Evolutionary conservation across 2,113 vertebrate species (phyloP).

Genomic region (Strigops habroptila): DNA sequence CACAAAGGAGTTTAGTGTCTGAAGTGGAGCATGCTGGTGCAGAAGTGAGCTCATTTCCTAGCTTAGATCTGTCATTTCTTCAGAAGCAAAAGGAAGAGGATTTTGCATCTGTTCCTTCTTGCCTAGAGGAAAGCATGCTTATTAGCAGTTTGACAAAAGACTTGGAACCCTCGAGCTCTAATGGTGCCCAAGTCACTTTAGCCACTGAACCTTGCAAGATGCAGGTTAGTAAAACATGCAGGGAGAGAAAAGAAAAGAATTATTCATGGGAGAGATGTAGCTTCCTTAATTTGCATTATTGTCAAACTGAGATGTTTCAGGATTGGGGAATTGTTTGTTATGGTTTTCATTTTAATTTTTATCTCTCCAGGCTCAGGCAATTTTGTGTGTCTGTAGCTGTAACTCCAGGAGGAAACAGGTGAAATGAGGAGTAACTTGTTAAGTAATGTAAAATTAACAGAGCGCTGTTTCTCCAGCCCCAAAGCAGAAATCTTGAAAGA

Average conservation of each 20-base stretch:
- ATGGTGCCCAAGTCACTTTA: not conserved
- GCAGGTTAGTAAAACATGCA: not conserved
- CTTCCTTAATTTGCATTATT: not conserved
- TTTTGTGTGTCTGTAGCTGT: not conserved
- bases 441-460: not conserved
- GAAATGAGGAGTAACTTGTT: not conserved
- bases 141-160: not conserved
- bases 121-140: not conserved
- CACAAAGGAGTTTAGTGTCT: slow-evolving; percentile 19
- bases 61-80: not conserved
- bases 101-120: not conserved
- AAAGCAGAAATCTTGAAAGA: not conserved
- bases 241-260: not conserved
- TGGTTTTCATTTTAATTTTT: not conserved
- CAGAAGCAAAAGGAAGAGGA: slow-evolving; percentile 5
- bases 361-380: not conserved
- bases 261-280: not conserved
- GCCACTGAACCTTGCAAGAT: not conserved
- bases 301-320: not conserved
- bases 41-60: slow-evolving; percentile 37
- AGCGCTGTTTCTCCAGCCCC: not conserved
- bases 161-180: not conserved
- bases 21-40: not conserved
- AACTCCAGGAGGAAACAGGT: not conserved
- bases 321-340: not conserved